Conservation (phyloP, 2,113 vertebrate genomes). For the Tringa solitaria region DNA sequence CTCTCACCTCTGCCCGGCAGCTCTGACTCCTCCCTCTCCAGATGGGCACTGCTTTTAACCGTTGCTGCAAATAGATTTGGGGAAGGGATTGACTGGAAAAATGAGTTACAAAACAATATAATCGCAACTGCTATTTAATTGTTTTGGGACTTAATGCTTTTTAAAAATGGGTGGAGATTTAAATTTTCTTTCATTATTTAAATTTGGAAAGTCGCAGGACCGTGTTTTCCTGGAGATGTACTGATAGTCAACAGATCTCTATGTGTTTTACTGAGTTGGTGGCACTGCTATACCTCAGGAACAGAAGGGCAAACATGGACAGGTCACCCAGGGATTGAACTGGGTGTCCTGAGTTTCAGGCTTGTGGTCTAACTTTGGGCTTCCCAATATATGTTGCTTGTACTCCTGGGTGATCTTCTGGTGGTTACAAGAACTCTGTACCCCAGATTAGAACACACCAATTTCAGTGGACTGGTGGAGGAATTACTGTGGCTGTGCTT, state of each 20-base stretch:
- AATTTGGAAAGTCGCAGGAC: background rate
- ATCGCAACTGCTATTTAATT: background rate
- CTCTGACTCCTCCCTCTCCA: background rate
- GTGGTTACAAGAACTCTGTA: background rate
- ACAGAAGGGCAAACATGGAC: background rate
- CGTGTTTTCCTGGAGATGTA: background rate
- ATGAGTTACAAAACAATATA: background rate
- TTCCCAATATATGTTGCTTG: background rate
- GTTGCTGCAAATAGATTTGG: background rate
- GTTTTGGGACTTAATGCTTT: background rate
- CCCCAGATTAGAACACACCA: background rate
- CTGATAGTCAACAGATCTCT: background rate
- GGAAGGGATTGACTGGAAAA: background rate
- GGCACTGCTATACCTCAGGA: background rate
- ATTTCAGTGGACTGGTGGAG: background rate
- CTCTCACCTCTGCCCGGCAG: background rate
- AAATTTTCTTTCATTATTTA: background rate
- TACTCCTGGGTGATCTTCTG: background rate
- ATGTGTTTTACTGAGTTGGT: background rate
- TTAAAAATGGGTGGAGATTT: background rate
- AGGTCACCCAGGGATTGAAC: background rate
- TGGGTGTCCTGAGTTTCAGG: background rate
- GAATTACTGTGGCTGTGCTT: background rate
- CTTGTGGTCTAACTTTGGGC: background rate
- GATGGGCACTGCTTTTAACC: background rate